Conservation (phyloP, 2,113 vertebrate genomes). For the Gadus macrocephalus region DNA sequence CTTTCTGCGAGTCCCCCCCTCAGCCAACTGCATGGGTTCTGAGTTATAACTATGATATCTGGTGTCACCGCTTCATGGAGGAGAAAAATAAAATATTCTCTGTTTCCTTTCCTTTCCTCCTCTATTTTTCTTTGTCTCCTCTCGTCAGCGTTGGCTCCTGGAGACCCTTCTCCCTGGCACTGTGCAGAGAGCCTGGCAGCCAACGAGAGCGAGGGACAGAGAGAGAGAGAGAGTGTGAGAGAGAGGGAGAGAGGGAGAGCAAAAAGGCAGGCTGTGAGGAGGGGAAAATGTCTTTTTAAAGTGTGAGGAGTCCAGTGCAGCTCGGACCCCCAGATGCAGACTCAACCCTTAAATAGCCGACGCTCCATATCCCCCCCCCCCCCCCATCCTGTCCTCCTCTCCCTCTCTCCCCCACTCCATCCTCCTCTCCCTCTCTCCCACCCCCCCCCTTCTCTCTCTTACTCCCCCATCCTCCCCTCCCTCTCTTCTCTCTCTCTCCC, state of each 20-base stretch:
- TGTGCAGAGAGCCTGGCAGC: conserved; percentile 18
- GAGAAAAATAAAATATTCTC: no score
- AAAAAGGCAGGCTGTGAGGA: conserved; percentile 17
- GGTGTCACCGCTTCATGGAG: no score
- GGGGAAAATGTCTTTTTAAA: conserved; percentile 58
- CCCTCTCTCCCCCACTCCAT: background rate
- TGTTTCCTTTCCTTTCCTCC: no score
- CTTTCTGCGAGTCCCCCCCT: conserved; percentile 33
- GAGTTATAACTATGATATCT: no score
- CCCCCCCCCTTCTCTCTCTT: no score
- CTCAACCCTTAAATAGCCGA: conserved; percentile 59
- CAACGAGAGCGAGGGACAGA: conserved; percentile 2
- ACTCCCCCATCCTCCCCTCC: conserved; percentile 32
- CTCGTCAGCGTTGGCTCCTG: conserved; percentile 42
- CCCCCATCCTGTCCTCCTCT: conserved; percentile 7
- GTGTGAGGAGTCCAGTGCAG: conserved; percentile 56
- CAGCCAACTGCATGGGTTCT: no score
- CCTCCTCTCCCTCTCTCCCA: conserved; percentile 28
- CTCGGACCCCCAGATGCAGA: conserved; percentile 58
- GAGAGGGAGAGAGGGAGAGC: conserved; percentile 25
- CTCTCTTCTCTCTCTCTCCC: conserved; percentile 25
- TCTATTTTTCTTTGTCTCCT: conserved; percentile 9
- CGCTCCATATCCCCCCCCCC: conserved; percentile 21
- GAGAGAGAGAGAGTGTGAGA: conserved; percentile 19
- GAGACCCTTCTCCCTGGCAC: conserved; percentile 32